Evolutionary conservation across 2,113 vertebrate genomes (phyloP).

Genomic region (Catharus fuscescens): DNA sequence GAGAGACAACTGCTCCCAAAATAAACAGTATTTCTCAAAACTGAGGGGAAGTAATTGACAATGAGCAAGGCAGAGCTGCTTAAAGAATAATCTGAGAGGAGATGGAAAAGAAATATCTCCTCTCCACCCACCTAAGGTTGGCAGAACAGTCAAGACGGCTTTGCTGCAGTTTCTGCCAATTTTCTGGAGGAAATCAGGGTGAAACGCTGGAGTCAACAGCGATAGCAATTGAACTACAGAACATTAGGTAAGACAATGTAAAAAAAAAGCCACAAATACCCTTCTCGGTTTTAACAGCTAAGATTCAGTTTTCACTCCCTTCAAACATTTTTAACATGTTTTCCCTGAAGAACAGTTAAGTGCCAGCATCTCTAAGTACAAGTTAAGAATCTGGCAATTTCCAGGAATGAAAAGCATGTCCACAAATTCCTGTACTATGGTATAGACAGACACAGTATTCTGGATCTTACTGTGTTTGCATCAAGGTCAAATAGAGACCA

Average conservation of each 20-base stretch:
- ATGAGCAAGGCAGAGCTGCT: not conserved
- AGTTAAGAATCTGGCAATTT: constrained; percentile 32
- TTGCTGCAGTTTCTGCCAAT: not conserved
- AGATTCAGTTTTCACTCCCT: constrained; percentile 5
- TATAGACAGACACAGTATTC: constrained; percentile 14
- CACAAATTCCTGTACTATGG: constrained; percentile 22
- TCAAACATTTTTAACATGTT: constrained; percentile 42
- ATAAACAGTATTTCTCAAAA: not conserved
- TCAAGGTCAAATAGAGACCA: constrained; percentile 42
- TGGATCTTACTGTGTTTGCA: not conserved
- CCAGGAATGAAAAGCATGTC: constrained; percentile 42
- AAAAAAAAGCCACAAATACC: not conserved
- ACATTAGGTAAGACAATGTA: not conserved
- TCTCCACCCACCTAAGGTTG: not conserved
- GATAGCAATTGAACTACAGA: not conserved
- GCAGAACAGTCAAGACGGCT: not conserved
- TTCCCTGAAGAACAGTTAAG: constrained; percentile 5
- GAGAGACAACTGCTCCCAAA: not conserved
- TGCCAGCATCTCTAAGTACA: constrained; percentile 22
- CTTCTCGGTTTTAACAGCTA: constrained; percentile 1
- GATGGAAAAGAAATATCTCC: not conserved
- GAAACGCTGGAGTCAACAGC: not conserved
- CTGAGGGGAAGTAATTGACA: not conserved
- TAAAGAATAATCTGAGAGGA: not conserved
- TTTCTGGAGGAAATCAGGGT: not conserved